Percentiles rank a stretch among this genome's conserved stretches.
These are phyloP conservation scores for Rhinopomastus cyanomelas DNA, from an alignment of 2,113 vertebrate species.

Conservation along the genomic window DNA sequence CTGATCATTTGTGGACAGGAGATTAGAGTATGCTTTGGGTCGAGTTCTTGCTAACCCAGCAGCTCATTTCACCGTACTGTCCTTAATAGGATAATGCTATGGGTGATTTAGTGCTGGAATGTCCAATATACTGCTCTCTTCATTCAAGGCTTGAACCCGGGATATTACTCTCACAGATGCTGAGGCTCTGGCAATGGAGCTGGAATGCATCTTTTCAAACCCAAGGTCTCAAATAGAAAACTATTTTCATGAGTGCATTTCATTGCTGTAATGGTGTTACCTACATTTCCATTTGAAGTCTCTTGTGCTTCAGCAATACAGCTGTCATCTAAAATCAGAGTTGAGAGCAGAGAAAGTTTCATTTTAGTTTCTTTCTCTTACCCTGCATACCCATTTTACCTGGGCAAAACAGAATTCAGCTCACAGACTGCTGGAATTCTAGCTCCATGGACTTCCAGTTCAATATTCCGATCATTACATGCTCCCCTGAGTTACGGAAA, in stretches of 20 bases:
- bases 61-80: neutral
- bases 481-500: neutral
- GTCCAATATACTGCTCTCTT: neutral
- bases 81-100: neutral
- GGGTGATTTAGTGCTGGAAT: neutral
- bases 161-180: neutral
- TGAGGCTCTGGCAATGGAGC: neutral
- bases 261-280: neutral
- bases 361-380: neutral
- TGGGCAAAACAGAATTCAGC: neutral
- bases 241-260: neutral
- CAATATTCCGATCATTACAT: neutral
- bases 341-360: neutral
- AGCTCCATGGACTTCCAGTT: neutral
- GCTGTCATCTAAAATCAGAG: neutral
- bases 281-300: neutral
- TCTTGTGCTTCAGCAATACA: neutral
- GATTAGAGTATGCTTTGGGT: neutral
- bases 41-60: neutral
- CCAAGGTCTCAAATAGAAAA: neutral
- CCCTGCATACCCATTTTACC: neutral
- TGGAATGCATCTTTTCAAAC: neutral
- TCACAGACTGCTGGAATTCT: neutral
- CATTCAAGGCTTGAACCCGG: neutral
- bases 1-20: neutral